These are phyloP conservation scores for Caranx melampygus DNA, from an alignment of 2,113 vertebrate species.

Conservation along the genomic window DNA sequence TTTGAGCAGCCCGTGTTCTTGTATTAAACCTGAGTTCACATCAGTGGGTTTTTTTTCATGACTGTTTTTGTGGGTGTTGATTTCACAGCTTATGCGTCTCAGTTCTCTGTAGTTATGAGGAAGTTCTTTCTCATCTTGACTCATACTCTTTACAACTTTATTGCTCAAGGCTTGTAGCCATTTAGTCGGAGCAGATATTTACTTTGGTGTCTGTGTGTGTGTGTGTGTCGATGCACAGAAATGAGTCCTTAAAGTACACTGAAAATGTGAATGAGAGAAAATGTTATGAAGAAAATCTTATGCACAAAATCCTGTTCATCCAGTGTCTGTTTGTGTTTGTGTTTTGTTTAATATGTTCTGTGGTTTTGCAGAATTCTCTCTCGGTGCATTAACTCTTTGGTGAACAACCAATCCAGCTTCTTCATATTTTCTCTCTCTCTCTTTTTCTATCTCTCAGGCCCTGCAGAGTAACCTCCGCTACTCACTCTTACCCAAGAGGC, in stretches of 20 bases:
- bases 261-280: not conserved
- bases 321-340: not conserved
- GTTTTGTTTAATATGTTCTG: not conserved
- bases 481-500: slow-evolving; percentile 90
- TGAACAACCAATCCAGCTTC: not conserved
- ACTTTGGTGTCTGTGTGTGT: slow-evolving; percentile 55
- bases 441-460: slow-evolving; percentile 82
- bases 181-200: slow-evolving; percentile 49
- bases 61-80: not conserved
- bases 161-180: not conserved
- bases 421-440: not conserved
- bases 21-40: not conserved
- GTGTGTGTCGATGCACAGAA: slow-evolving; percentile 11
- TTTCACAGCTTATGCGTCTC: slow-evolving; percentile 35
- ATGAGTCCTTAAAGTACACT: not conserved
- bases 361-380: not conserved
- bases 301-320: not conserved
- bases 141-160: not conserved
- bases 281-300: not conserved
- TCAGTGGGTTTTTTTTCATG: not conserved
- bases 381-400: not conserved
- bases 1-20: not conserved
- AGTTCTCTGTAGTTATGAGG: slow-evolving; percentile 33
- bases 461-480: slow-evolving; percentile 97
- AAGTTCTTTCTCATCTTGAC: slow-evolving; percentile 26